Base-by-base conservation (phyloP, 2,113 vertebrate species). In the Chamaetylas fuelleborni region DNA sequence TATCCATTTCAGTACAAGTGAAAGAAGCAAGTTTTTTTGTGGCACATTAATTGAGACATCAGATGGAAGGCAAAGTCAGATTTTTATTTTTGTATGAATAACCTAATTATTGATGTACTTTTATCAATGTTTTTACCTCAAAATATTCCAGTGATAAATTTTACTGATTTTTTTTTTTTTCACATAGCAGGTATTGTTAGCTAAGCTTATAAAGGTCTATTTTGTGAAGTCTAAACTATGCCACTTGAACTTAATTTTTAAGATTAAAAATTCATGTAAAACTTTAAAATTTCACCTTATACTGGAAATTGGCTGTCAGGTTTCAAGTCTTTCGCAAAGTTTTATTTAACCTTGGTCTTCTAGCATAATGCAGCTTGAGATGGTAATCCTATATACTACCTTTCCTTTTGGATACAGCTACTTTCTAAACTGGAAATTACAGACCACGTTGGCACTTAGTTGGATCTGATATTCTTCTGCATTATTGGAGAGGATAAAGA, bases 401-500 rank as follows among this genome's bases (percentile, higher is more conserved):
- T 86, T 83, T 96, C 71, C 51, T 69, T 87, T 64, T 88, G 61
- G 91, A 81, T 79, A 64, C 9, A 61, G 23, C 51, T 90, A 5
- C 73, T 91, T 95, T 94, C 81, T 84, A 86, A 91, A 92, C 50
- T 92, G 78, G 67, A 92, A 94, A 96, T 93, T 84, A 71, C 66
- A 90, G 23, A 92, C 57, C n/a, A 51, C 0, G 0, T 43, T 96
- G 94, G 92, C 88, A 95, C n/a, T 88, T 89, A 71, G 48, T 16
- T 94, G 42, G 54, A 92, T 97, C 67, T 92, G 95, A 96, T 97
- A 94, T 23, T 88, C 40, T 82, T 88, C 47, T 72, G n/a, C 73
- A 29, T 95, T 92, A 89, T 18, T 95, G 50, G 43, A 79, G 64
- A 92, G 26, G 40, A 81, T 88, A 95, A 95, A 73, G 91, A 91